Percentiles rank a stretch among this genome's conserved stretches.
These are phyloP conservation scores for Serilophus lunatus DNA, from an alignment of 2,113 vertebrate species.

Conservation along the genomic window DNA sequence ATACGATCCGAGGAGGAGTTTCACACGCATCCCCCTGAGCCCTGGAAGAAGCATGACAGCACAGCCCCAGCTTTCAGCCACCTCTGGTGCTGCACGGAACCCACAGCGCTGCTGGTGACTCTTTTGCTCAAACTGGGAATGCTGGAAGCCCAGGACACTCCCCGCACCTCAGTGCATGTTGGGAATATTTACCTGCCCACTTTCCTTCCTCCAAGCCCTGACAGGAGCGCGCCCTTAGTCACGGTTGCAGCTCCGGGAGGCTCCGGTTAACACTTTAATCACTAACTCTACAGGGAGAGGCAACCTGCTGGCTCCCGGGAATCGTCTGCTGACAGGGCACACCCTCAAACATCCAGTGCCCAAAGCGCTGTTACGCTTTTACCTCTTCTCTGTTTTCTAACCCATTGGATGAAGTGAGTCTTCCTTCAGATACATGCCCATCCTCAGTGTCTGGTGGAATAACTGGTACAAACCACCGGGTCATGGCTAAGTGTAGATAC, in stretches of 20 bases:
- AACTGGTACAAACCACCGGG: neutral
- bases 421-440: accelerated
- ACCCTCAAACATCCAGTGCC: neutral
- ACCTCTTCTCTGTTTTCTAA: neutral
- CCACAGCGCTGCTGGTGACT: neutral
- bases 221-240: neutral
- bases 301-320: neutral
- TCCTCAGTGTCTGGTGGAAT: neutral
- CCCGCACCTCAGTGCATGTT: constrained; percentile 62
- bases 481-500: accelerated
- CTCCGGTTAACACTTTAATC: constrained; percentile 39
- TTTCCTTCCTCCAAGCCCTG: neutral
- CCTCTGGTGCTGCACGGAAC: neutral
- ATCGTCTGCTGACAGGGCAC: neutral
- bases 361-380: neutral
- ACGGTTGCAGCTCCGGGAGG: neutral
- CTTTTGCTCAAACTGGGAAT: neutral
- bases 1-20: neutral
- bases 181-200: constrained; percentile 60
- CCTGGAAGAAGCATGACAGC: neutral
- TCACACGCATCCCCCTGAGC: accelerated
- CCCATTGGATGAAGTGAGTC: accelerated
- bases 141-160: constrained; percentile 55
- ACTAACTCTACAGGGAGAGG: neutral
- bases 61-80: neutral